Base-by-base conservation (phyloP, 2,888 invertebrate species). In the Tenthredo livida region DNA sequence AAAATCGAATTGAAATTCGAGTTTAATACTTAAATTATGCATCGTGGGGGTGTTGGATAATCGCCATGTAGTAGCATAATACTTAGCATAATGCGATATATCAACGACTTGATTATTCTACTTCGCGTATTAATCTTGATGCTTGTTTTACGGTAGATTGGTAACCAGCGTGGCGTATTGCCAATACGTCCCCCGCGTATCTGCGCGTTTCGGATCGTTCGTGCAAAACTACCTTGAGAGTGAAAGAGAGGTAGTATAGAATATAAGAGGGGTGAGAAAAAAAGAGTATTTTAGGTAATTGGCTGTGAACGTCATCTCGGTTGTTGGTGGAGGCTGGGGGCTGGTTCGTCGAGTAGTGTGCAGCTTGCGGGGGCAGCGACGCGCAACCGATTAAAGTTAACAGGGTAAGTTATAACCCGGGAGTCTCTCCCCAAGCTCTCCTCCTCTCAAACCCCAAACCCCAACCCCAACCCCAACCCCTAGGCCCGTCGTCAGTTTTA, bases 221-320 rank as follows among this genome's bases (percentile, higher is more conserved):
- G 77, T 40, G 50, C 9, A 25, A 77, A 50, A 65, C 58, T 40
- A 37, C 58, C 61, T 58, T 15, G 4, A 17, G 40, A 58, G 61
- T 37, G 10, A 80, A 80, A 61, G 61, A 21, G 80, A 80, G 29
- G 25, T 50, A 50, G 77, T n/a, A 40, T 47, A n/a, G 50, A n/a
- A 29, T n/a, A 47, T 17, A 40, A 58, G 29, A 67, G 33, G 29
- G 47, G 80, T 37, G 7, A 37, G 47, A 40, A 65, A 67, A 80
- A 61, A 61, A 80, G 84, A 87, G 87, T 87, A 87, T 90, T 90
- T 90, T 89, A 89, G 90, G 89, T 90, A 90, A 91, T 91, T 91
- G 90, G 87, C 88, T 88, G 89, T 91, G 90, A 91, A 91, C 88
- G 90, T 90, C 88, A 90, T 90, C 87, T 88, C 88, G 73, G 78